A percentile compares a stretch with the other conserved stretches of the same genome.
Conservation (phyloP, 2,113 vertebrate genomes). For the Gymnogyps californianus region DNA sequence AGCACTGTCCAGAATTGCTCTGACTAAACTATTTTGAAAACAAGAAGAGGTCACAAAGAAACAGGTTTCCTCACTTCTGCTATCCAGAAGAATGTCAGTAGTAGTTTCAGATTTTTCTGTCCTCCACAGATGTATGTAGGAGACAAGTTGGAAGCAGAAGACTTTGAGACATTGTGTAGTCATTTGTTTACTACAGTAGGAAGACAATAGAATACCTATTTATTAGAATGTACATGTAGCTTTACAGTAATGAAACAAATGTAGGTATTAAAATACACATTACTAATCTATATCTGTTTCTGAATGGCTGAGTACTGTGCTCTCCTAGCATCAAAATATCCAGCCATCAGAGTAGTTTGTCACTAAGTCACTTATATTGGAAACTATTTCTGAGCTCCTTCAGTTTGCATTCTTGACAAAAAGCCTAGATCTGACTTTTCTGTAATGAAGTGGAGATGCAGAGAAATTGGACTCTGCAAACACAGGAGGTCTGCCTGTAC, state of each 20-base stretch:
- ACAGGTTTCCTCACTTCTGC: neutral
- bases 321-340: neutral
- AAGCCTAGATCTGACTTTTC: neutral
- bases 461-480: neutral
- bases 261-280: neutral
- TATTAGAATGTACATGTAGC: neutral
- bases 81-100: neutral
- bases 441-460: neutral
- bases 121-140: neutral
- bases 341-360: neutral
- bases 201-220: neutral
- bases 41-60: neutral
- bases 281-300: neutral
- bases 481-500: neutral
- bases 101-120: neutral
- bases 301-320: neutral
- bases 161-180: neutral
- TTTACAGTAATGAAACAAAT: neutral
- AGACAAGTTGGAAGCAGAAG: neutral
- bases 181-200: neutral
- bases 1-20: neutral
- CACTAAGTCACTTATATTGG: neutral
- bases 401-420: neutral
- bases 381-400: neutral
- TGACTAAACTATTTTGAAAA: neutral